A percentile compares a stretch with the other conserved stretches of the same genome.
Conservation (phyloP, 2,113 vertebrate species). For the Bos taurus region DNA sequence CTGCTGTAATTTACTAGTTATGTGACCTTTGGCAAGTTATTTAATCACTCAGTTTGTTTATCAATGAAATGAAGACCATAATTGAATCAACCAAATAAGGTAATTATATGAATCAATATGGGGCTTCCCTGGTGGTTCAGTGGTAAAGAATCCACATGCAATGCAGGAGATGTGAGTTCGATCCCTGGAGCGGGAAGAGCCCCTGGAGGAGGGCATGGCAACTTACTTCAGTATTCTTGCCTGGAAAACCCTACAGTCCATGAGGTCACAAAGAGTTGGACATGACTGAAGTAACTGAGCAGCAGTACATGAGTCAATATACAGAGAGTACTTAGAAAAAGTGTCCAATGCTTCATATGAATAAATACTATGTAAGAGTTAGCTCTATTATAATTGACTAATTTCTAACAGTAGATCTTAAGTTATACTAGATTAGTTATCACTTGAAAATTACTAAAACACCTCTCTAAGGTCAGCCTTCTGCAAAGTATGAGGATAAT, state of each 20-base stretch:
- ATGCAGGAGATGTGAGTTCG: neutral
- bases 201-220: neutral
- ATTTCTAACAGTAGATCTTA: neutral
- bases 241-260: neutral
- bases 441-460: neutral
- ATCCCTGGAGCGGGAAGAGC: neutral
- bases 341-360: neutral
- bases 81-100: neutral
- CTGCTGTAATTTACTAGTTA: neutral
- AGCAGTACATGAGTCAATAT: neutral
- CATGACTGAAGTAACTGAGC: neutral
- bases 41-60: neutral
- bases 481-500: neutral
- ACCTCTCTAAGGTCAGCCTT: neutral
- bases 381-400: neutral
- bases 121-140: neutral
- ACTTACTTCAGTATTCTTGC: neutral
- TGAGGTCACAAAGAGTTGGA: neutral
- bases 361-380: neutral
- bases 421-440: neutral
- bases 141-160: neutral
- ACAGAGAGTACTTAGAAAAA: neutral
- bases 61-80: neutral
- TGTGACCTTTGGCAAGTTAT: neutral
- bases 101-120: neutral